phyloP scores from a whole-genome alignment of 2,797 vertebrate genomes.

The Microcaecilia unicolor region DNA sequence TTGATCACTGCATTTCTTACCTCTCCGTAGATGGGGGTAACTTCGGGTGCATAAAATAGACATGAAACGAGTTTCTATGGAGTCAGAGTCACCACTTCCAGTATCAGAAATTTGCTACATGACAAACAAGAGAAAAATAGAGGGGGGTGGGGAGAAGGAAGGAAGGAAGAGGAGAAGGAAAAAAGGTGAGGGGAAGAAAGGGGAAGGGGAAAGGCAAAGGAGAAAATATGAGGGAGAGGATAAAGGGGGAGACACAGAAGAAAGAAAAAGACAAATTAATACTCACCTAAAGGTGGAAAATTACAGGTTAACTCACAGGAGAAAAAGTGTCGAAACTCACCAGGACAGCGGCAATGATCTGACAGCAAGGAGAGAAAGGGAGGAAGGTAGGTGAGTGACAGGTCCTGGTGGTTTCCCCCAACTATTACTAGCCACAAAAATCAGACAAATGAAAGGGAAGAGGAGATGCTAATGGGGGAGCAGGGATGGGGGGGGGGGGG shows the following conservation, averaged over 20 bases:
- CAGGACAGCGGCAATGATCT: conserved; percentile 66
- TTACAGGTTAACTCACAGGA: too few relatives aligned
- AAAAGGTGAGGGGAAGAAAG: background rate
- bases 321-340: conserved; percentile 46
- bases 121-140: background rate
- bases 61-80: conserved; percentile 87
- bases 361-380: conserved; percentile 40
- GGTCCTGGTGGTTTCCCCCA: too few relatives aligned
- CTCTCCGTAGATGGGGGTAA: conserved; percentile 84
- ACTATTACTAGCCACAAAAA: background rate
- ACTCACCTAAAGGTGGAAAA: too few relatives aligned
- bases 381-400: conserved; percentile 39
- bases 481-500: background rate
- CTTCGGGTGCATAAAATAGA: conserved; percentile 88
- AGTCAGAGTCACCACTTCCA: conserved; percentile 73
- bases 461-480: background rate
- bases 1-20: too few relatives aligned
- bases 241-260: too few relatives aligned
- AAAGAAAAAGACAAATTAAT: too few relatives aligned
- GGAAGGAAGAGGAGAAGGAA: background rate
- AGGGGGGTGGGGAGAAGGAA: background rate
- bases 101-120: conserved; percentile 78
- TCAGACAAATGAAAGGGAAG: too few relatives aligned
- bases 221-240: conserved; percentile 23
- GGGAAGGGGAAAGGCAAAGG: background rate